These are phyloP conservation scores for Sympetrum striolatum DNA, from an alignment of 2,888 invertebrate genomes.

Conservation along the genomic window DNA sequence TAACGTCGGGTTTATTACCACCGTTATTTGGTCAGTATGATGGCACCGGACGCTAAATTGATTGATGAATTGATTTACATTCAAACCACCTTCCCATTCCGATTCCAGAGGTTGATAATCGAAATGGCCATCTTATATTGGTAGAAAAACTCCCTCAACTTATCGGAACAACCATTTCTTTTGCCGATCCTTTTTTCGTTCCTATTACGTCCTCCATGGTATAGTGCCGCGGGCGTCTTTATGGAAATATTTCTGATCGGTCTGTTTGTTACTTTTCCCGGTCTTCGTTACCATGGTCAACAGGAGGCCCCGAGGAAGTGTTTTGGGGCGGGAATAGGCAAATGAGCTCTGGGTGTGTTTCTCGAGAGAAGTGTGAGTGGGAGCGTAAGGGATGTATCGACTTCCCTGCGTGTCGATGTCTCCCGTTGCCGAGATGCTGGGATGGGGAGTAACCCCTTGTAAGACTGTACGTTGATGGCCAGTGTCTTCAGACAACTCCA, in stretches of 20 bases:
- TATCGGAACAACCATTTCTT: not conserved
- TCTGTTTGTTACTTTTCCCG: not conserved
- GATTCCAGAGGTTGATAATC: constrained; percentile 16
- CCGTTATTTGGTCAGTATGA: constrained; percentile 28
- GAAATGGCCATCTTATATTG: not conserved
- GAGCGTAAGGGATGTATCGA: not conserved
- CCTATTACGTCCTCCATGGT: not conserved
- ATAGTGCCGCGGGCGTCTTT: not conserved
- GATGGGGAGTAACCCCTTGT: not conserved
- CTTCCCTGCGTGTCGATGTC: not conserved
- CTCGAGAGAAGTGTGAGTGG: not conserved
- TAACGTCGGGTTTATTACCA: constrained; percentile 16
- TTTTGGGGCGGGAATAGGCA: not conserved
- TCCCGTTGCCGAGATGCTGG: not conserved
- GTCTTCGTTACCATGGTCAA: not conserved
- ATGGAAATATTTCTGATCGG: not conserved
- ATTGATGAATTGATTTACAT: constrained; percentile 44
- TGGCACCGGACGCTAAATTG: constrained; percentile 13
- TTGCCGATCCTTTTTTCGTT: not conserved
- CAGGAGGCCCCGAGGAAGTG: not conserved
- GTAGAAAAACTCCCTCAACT: constrained; percentile 19
- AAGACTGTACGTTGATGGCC: not conserved
- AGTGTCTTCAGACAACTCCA: not conserved
- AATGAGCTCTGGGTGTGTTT: not conserved
- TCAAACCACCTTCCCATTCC: not conserved